Conservation (phyloP, 2,113 vertebrate species). For the Petrocephalus zakoni region DNA sequence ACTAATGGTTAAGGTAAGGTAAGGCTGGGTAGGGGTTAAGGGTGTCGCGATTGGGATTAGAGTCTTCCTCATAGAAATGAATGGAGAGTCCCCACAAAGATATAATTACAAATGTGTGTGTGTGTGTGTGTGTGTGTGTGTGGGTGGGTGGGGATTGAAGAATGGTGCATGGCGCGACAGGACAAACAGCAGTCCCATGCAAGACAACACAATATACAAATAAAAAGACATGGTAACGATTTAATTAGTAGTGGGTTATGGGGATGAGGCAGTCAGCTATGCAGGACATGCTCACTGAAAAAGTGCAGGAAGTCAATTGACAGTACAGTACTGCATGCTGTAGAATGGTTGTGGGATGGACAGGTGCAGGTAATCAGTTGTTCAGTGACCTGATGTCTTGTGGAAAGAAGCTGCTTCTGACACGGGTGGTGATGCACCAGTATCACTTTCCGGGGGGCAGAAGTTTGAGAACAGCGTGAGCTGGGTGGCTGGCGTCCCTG, state of each 20-base stretch:
- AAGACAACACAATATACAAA: not conserved
- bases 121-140: not conserved
- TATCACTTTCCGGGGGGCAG: not conserved
- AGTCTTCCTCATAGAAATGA: no score
- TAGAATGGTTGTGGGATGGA: not conserved
- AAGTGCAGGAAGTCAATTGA: not conserved
- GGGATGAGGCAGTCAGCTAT: not conserved
- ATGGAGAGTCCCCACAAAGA: no score
- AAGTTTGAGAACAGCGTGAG: not conserved
- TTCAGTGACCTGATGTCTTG: not conserved
- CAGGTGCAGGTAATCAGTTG: not conserved
- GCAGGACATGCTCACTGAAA: not conserved
- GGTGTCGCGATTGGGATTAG: no score
- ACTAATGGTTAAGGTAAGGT: no score
- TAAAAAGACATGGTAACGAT: not conserved
- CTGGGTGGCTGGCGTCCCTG: not conserved
- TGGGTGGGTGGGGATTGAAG: not conserved
- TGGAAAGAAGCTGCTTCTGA: not conserved
- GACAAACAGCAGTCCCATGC: not conserved
- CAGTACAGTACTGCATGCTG: not conserved
- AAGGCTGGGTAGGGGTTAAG: no score
- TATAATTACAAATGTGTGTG: not conserved
- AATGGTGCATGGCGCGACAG: not conserved
- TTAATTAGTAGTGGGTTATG: not conserved
- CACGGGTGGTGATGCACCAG: no score